Base-by-base conservation (phyloP, 2,888 invertebrate genomes). In the Agapostemon virescens region DNA sequence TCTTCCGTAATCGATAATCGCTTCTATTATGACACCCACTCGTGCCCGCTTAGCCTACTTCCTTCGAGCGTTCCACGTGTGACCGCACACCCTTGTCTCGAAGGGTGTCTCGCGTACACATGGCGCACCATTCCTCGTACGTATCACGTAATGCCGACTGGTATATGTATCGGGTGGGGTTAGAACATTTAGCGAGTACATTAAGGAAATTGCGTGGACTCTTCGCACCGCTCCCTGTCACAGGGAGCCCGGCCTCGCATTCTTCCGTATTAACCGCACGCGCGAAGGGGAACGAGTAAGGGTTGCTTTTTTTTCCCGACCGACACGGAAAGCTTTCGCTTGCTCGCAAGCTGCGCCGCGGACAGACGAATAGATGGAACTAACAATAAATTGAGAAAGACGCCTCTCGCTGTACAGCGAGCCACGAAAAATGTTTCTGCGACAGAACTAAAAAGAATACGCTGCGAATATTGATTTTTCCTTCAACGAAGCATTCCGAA, bases 191-290 rank as follows among this genome's bases (percentile, higher is more conserved):
- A 90, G 90, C 89, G 85, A 92, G 92, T 92, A 91, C 92, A 92
- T 92, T 92, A 92, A 92, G 91, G 88, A 92, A 92, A 92, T 92
- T 92, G 92, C 90, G 89, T 89, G 87, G 88, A 88, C 89, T 89
- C 88, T 87, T 85, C 83, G 84, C 86, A 81, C 88, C 88, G 83
- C 86, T 83, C 87, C 85, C 86, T 85, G 79, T 76, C 83, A 72
- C 74, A 69, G 76, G 58, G 74, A 63, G 23, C 64, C 55, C 61
- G 69, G 73, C 55, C 77, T 67, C 80, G 64, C 83, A 72, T 81
- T 80, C 77, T 81, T 80, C 76, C 81, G 74, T 86, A 82, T 84
- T 77, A 84, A 84, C 78, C 86, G 49, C 83, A 84, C 77, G 71
- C 66, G 77, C 77, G 77, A 74, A 61, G 82, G 85, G 82, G 67